phyloP scores from a whole-genome alignment of 1,140 invertebrate genomes.

The Drosophila auraria region DNA sequence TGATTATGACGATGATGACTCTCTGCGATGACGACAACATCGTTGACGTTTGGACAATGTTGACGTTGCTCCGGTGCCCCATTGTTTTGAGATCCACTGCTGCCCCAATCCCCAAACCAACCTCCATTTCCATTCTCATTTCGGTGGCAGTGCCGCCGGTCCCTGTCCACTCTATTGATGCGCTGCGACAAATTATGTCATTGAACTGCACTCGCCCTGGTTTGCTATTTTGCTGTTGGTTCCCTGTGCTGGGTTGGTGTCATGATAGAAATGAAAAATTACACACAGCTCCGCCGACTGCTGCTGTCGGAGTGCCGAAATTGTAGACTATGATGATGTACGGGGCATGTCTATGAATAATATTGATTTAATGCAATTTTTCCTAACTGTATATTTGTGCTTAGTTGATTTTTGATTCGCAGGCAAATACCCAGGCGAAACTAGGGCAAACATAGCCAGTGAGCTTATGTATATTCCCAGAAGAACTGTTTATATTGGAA shows the following conservation, averaged over 20 bases:
- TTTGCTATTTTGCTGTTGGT: slow-evolving; percentile 31
- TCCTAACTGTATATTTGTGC: slow-evolving; percentile 39
- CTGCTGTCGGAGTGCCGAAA: slow-evolving; percentile 11
- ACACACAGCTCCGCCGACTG: slow-evolving; percentile 20
- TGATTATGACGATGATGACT: slow-evolving; percentile 63
- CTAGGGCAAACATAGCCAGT: slow-evolving; percentile 22
- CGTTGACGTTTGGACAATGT: slow-evolving; percentile 53
- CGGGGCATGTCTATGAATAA: slow-evolving; percentile 62
- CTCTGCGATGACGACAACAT: slow-evolving; percentile 56
- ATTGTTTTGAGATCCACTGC: slow-evolving; percentile 59
- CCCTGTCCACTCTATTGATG: slow-evolving; percentile 71
- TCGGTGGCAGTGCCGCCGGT: slow-evolving; percentile 20
- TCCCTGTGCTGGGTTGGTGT: slow-evolving; percentile 17
- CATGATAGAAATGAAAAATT: slow-evolving; percentile 70
- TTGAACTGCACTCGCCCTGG: slow-evolving; percentile 70
- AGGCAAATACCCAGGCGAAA: slow-evolving; percentile 18
- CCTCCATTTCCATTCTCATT: slow-evolving; percentile 7
- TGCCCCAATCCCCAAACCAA: slow-evolving; percentile 12
- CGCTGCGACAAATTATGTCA: slow-evolving; percentile 81
- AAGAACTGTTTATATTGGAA: slow-evolving; percentile 27
- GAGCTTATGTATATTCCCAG: slow-evolving; percentile 27
- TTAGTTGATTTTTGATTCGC: slow-evolving; percentile 67
- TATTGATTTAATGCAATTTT: slow-evolving; percentile 68
- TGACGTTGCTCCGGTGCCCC: slow-evolving; percentile 49
- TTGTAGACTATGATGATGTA: slow-evolving; percentile 54